phyloP scores from a whole-genome alignment of 2,888 invertebrate genomes.

The Acronicta psi region DNA sequence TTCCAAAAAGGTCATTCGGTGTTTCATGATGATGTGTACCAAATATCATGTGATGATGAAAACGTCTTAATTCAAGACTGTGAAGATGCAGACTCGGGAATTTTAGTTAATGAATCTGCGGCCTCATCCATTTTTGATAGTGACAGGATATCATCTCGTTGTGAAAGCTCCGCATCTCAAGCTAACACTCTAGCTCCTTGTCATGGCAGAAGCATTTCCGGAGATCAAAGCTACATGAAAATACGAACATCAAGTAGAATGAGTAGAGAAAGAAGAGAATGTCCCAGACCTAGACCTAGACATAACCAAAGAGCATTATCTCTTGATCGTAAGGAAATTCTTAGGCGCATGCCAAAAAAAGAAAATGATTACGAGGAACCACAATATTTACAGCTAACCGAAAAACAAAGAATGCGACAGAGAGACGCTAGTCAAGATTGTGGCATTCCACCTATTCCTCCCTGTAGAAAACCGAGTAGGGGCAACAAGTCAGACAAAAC shows the following conservation, averaged over 20 bases:
- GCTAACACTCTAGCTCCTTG: constrained; percentile 75
- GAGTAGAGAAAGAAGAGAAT: constrained; percentile 79
- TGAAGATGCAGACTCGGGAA: constrained; percentile 93
- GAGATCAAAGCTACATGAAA: constrained; percentile 82
- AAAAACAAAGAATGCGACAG: constrained; percentile 86
- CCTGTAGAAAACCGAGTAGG: constrained; percentile 77
- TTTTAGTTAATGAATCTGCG: constrained; percentile 92
- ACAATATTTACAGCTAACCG: constrained; percentile 83
- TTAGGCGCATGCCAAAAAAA: constrained; percentile 84
- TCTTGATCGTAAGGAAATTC: constrained; percentile 87
- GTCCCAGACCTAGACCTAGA: constrained; percentile 74
- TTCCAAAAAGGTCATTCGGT: constrained; percentile 90
- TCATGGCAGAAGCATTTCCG: constrained; percentile 85
- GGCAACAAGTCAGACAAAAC: constrained; percentile 73
- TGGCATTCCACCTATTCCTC: constrained; percentile 87
- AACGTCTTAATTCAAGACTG: constrained; percentile 89
- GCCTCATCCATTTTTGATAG: constrained; percentile 91
- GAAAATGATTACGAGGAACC: constrained; percentile 79
- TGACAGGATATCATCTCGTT: constrained; percentile 86
- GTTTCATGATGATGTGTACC: constrained; percentile 89
- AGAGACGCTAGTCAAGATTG: constrained; percentile 78
- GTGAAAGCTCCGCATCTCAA: constrained; percentile 87
- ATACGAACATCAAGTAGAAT: constrained; percentile 78
- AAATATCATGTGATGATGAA: constrained; percentile 86
- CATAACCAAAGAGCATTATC: constrained; percentile 87